Evolutionary conservation across 2,888 invertebrate species (phyloP), one percentile per base, ranked within the genome.

Genomic region (Drosophila kanekoi): DNA sequence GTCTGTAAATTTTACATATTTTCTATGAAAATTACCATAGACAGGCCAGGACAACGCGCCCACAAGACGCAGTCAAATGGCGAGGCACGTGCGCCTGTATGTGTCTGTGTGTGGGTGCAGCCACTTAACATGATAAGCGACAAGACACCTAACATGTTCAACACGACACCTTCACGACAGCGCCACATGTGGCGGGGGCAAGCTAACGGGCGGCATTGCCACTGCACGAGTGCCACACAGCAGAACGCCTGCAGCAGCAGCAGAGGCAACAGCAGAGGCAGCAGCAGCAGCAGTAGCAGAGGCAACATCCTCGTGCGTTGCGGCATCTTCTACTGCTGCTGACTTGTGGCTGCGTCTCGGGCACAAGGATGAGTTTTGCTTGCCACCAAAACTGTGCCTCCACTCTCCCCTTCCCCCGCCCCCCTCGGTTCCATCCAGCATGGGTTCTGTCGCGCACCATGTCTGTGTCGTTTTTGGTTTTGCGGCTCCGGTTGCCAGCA

Each of bases 101-200:
- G 23, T 23, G 23, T 23, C 6, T 2, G 28, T 28, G 28, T 28
- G 28, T 8, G 28, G 28, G 28, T 28, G 28, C 28, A 28, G 86
- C 82, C 83, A 85, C 86, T 83, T 81, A 83, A 85, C 81, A 85
- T 85, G 86, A 85, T 85, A 83, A 85, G 83, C 83, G 86, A 83
- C 83, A 82, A 85, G 28, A 87, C 86, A 87, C 87, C 87, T 83
- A 85, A 87, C 83, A 87, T 87, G 87, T 87, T 87, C 52, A 85
- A 85, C 85, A 87, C 86, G 86, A 87, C 87, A 85, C 87, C 85
- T 85, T 85, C 79, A 73, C 83, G 83, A 82, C 84, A 84, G 69
- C 71, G 59, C 57, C 87, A 84, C 72, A 59, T 73, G 74, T 64
- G 68, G 52, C 40, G 52, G 52, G 28, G 52, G 52, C 52, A 37